Percentiles rank a stretch among this genome's conserved stretches.
phyloP scores from a whole-genome alignment of 2,888 invertebrate genomes.

The Pseudeuparius sepicola region DNA sequence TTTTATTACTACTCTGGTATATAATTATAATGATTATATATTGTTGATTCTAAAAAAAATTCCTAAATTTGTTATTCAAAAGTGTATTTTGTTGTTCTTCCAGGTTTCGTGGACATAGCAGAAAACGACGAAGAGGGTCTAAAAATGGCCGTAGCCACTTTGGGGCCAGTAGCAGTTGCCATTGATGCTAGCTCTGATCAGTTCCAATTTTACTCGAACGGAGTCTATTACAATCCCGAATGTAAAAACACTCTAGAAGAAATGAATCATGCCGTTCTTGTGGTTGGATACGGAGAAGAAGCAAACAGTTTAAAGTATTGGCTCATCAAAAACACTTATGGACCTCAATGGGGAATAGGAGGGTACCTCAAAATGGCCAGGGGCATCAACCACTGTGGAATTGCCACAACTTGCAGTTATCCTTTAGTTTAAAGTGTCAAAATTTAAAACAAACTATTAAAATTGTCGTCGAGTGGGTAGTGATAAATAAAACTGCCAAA shows the following conservation, averaged over 20 bases:
- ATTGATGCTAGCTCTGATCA: slow-evolving; percentile 79
- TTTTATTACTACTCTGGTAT: too few species aligned
- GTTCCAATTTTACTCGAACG: slow-evolving; percentile 77
- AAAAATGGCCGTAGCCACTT: slow-evolving; percentile 67
- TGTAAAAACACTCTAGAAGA: slow-evolving; percentile 51
- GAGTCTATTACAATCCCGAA: slow-evolving; percentile 69
- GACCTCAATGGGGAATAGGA: slow-evolving; percentile 35
- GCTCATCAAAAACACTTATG: slow-evolving; percentile 62
- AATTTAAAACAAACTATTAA: too few species aligned
- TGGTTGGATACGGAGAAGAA: slow-evolving; percentile 69
- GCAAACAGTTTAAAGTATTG: slow-evolving; percentile 53
- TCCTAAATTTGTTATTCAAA: too few species aligned
- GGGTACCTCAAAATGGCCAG: slow-evolving; percentile 35
- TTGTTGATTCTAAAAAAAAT: too few species aligned
- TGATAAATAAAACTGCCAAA: too few species aligned
- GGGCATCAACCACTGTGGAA: slow-evolving; percentile 67
- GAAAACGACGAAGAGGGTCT: slow-evolving; percentile 64
- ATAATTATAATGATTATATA: too few species aligned
- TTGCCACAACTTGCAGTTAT: slow-evolving; percentile 71
- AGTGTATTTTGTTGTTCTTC: slow-evolving; percentile 41
- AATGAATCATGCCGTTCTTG: slow-evolving; percentile 76
- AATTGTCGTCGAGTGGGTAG: too few species aligned
- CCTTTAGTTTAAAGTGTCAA: slow-evolving; percentile 58
- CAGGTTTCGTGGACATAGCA: slow-evolving; percentile 66
- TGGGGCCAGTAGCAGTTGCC: slow-evolving; percentile 80